phyloP scores from a whole-genome alignment of 1,140 invertebrate genomes.

The Leptonema lineaticorne region DNA sequence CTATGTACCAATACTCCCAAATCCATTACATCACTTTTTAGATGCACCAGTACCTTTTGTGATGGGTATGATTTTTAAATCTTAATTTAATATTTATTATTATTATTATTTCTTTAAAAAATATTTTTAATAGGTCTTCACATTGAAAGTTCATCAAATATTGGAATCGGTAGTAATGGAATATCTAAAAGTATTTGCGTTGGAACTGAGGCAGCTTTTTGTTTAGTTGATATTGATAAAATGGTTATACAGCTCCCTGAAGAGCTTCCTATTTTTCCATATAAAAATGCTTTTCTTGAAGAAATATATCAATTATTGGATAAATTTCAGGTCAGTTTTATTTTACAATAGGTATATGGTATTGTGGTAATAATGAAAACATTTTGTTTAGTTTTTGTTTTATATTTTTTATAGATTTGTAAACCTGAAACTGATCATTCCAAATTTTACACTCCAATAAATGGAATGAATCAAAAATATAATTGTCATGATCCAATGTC shows the following conservation, averaged over 20 bases:
- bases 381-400: slow-evolving; percentile 7
- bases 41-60: slow-evolving; percentile 99
- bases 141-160: slow-evolving; percentile 35
- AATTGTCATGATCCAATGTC: slow-evolving; percentile 58
- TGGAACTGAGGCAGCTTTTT: slow-evolving; percentile 80
- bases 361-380: neutral
- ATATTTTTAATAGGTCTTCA: slow-evolving; percentile 31
- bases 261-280: slow-evolving; percentile 91
- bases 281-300: slow-evolving; percentile 79
- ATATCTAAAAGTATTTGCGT: slow-evolving; percentile 52
- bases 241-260: slow-evolving; percentile 91
- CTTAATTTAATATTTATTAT: slow-evolving; percentile 2
- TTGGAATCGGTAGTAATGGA: slow-evolving; percentile 46
- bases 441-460: slow-evolving; percentile 51
- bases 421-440: slow-evolving; percentile 58
- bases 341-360: neutral
- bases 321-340: slow-evolving; percentile 65
- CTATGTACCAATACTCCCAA: slow-evolving; percentile 97
- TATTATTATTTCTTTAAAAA: neutral
- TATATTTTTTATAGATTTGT: slow-evolving; percentile 47
- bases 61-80: slow-evolving; percentile 79
- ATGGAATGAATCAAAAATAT: slow-evolving; percentile 52
- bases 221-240: slow-evolving; percentile 95
- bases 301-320: slow-evolving; percentile 82
- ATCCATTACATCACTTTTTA: slow-evolving; percentile 92